A percentile compares a stretch with the other conserved stretches of the same genome.
These are phyloP conservation scores for Rhadina sibilatrix DNA, from an alignment of 2,113 vertebrate species.

Conservation along the genomic window DNA sequence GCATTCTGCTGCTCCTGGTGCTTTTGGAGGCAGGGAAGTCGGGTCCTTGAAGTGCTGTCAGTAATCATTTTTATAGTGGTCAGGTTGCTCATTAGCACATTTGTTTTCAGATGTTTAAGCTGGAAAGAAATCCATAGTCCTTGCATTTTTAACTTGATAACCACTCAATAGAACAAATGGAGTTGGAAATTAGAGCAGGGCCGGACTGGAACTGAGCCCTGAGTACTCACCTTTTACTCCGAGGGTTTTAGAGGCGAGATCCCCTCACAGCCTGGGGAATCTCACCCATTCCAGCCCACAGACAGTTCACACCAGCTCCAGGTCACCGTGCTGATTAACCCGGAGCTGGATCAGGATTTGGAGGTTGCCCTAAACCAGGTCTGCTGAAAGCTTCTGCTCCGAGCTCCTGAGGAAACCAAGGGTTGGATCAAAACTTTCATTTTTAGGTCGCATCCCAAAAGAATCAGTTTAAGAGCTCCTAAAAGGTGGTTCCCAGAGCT, in stretches of 20 bases:
- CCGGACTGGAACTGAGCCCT: not conserved
- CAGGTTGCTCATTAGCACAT: slow-evolving; percentile 56
- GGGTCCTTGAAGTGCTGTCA: slow-evolving; percentile 48
- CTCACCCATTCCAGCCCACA: not conserved
- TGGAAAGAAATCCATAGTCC: slow-evolving; percentile 58
- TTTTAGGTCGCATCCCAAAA: not conserved
- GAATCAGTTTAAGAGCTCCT: not conserved
- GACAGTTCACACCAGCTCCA: not conserved
- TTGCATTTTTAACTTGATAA: slow-evolving; percentile 69
- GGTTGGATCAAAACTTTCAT: not conserved
- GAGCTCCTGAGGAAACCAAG: not conserved
- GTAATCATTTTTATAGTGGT: slow-evolving; percentile 44
- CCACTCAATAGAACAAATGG: slow-evolving; percentile 53
- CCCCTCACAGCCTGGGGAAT: not conserved
- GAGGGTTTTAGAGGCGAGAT: not conserved
- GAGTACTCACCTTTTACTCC: not conserved
- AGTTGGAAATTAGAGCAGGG: slow-evolving; percentile 17
- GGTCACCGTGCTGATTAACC: not conserved
- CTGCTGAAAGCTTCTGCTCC: not conserved
- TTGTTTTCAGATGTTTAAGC: slow-evolving; percentile 64
- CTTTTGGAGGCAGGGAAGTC: slow-evolving; percentile 2
- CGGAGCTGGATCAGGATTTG: not conserved
- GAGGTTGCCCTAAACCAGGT: not conserved
- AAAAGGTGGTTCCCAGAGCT: not conserved
- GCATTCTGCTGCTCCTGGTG: not conserved